Evolutionary conservation across 2,113 vertebrate species (phyloP).

Genomic region (Vimba vimba): DNA sequence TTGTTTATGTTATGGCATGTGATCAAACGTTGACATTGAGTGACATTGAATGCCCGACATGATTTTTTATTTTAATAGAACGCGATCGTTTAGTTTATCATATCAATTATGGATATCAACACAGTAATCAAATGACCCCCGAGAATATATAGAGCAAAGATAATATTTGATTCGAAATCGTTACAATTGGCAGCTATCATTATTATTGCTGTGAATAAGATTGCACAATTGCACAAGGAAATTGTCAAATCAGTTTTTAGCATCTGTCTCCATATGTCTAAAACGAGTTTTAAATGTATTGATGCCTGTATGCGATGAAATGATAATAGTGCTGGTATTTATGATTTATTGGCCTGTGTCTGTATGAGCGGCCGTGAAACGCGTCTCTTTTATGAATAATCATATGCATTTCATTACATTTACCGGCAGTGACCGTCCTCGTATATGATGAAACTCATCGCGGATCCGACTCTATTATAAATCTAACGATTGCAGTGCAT

Average conservation of each 20-base stretch:
- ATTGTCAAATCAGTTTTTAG: background rate
- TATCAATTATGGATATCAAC: background rate
- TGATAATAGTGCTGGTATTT: background rate
- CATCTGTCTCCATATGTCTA: background rate
- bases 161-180: background rate
- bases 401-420: background rate
- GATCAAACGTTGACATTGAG: constrained; percentile 68
- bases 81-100: background rate
- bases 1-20: background rate
- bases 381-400: background rate
- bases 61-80: background rate
- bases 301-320: background rate
- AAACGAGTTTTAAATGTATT: background rate
- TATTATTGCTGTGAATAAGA: background rate
- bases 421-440: background rate
- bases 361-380: background rate
- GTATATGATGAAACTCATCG: background rate
- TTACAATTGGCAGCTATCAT: background rate
- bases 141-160: too few relatives aligned
- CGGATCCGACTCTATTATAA: background rate
- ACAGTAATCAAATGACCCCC: background rate
- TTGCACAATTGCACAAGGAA: background rate
- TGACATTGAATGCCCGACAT: constrained; percentile 69
- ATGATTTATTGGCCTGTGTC: background rate
- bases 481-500: background rate